phyloP scores from a whole-genome alignment of 2,797 vertebrate genomes.

The Chrysocyon brachyurus region DNA sequence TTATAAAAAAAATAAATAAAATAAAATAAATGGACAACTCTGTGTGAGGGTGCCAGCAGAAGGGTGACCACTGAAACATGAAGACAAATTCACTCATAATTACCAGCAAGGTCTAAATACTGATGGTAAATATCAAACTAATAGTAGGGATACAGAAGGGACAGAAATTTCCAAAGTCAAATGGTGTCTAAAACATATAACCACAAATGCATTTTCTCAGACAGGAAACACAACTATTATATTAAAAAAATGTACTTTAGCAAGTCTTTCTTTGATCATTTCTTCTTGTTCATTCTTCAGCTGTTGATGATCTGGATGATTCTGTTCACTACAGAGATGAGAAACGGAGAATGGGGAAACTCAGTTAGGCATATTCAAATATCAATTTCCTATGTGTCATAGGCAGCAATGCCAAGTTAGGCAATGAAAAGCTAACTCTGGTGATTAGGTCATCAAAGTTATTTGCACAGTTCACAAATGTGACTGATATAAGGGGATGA shows the following conservation, averaged over 20 bases:
- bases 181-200: neutral
- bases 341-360: neutral
- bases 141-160: neutral
- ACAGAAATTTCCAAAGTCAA: neutral
- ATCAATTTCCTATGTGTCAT: neutral
- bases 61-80: neutral
- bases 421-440: neutral
- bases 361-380: neutral
- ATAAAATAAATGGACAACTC: neutral
- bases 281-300: conserved; percentile 90
- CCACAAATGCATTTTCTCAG: neutral
- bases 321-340: conserved; percentile 86
- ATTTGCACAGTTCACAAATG: neutral
- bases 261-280: conserved; percentile 90
- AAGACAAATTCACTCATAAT: neutral
- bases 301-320: conserved; percentile 81
- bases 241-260: conserved; percentile 89
- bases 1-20: no score
- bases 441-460: neutral
- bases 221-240: neutral
- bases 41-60: neutral
- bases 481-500: neutral
- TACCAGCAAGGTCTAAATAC: neutral
- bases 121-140: neutral
- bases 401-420: neutral